Conservation (phyloP, 2,797 vertebrate genomes). For the Neosilurus mollespiculum region DNA sequence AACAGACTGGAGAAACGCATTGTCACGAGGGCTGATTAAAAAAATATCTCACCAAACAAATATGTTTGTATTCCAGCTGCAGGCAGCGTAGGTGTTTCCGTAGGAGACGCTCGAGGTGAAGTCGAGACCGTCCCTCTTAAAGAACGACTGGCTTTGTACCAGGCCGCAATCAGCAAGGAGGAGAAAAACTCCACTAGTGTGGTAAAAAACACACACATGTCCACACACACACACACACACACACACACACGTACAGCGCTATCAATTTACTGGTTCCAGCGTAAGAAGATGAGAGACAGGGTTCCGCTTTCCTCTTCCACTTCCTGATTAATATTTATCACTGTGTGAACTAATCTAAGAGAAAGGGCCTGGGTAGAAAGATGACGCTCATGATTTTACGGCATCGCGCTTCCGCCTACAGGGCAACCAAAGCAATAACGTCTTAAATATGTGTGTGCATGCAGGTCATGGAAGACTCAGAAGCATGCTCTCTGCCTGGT, state of each 20-base stretch:
- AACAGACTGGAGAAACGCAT: not conserved
- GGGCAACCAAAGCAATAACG: conserved; percentile 18
- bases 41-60: not conserved
- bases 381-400: conserved; percentile 12
- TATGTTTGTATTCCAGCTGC: conserved; percentile 60
- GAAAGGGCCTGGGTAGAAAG: not conserved
- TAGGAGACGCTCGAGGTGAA: conserved; percentile 65
- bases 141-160: conserved; percentile 88
- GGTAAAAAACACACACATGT: conserved; percentile 63
- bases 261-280: conserved; percentile 6
- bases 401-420: conserved; percentile 24
- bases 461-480: conserved; percentile 83
- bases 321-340: conserved; percentile 50
- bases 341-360: conserved; percentile 33
- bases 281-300: conserved; percentile 6
- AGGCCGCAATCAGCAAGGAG: conserved; percentile 81
- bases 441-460: conserved; percentile 30
- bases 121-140: conserved; percentile 79
- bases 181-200: conserved; percentile 66
- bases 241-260: conserved; percentile 18
- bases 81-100: conserved; percentile 58
- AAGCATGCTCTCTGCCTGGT: conserved; percentile 83
- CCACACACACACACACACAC: conserved; percentile 3
- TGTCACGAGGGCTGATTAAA: not conserved
- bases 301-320: conserved; percentile 30